A percentile compares a stretch with the other conserved stretches of the same genome.
Evolutionary conservation across 1,140 invertebrate species (phyloP).

Genomic region (Drosophila obscura): DNA sequence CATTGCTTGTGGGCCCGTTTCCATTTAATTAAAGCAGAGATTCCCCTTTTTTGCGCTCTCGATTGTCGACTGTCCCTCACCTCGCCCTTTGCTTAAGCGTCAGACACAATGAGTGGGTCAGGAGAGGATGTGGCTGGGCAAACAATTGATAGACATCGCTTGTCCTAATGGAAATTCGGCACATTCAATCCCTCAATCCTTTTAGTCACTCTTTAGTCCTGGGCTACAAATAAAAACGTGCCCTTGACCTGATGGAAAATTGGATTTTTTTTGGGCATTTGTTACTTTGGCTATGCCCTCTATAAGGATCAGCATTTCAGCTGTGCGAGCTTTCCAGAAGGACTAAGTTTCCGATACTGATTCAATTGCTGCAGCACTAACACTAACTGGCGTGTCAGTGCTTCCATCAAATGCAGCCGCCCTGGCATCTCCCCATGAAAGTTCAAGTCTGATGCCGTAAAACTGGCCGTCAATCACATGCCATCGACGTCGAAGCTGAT

Average conservation of each 20-base stretch:
- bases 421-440: no score
- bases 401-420: no score
- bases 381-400: no score
- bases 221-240: constrained; percentile 3
- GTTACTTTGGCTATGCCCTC: background rate
- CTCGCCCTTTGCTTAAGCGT: constrained; percentile 19
- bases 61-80: background rate
- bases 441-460: no score
- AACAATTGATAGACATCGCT: constrained; percentile 21
- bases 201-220: constrained; percentile 13
- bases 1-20: constrained; percentile 1
- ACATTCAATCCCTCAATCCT: constrained; percentile 31
- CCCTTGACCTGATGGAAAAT: constrained; percentile 28
- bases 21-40: constrained; percentile 20
- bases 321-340: no score
- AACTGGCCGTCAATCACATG: no score
- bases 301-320: no score
- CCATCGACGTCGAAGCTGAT: no score
- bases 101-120: constrained; percentile 25
- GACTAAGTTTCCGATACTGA: no score
- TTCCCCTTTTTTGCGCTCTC: background rate
- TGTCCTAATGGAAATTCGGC: constrained; percentile 28
- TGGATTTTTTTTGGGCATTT: constrained; percentile 5
- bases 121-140: background rate
- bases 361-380: background rate